Evolutionary conservation across 1,140 invertebrate genomes (phyloP).

Genomic region (Agrilus planipennis): DNA sequence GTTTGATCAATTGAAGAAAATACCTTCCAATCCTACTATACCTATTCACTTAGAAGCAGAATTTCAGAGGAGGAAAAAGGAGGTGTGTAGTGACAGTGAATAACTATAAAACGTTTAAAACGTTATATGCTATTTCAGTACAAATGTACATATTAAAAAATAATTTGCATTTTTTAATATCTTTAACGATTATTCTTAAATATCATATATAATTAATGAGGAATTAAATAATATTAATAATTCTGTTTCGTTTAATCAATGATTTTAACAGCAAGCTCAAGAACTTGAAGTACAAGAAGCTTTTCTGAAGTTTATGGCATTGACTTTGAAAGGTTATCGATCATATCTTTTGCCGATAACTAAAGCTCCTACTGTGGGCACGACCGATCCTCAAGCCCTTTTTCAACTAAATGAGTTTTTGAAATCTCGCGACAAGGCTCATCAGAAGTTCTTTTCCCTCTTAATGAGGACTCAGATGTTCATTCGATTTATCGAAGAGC

Average conservation of each 20-base stretch:
- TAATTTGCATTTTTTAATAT: too few species aligned
- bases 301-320: slow-evolving; percentile 92
- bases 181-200: too few species aligned
- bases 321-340: slow-evolving; percentile 85
- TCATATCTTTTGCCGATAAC: slow-evolving; percentile 87
- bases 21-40: slow-evolving; percentile 2
- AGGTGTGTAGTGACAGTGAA: slow-evolving; percentile 40
- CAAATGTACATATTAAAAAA: too few species aligned
- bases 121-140: neutral
- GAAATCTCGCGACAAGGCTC: slow-evolving; percentile 58
- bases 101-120: neutral
- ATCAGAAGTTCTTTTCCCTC: slow-evolving; percentile 83
- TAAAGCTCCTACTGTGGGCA: slow-evolving; percentile 81
- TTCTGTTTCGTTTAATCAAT: too few species aligned
- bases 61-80: slow-evolving; percentile 58
- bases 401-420: slow-evolving; percentile 87
- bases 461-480: slow-evolving; percentile 95
- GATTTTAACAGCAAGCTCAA: slow-evolving; percentile 49
- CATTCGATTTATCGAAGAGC: slow-evolving; percentile 95
- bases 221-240: too few species aligned
- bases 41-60: slow-evolving; percentile 49
- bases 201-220: too few species aligned
- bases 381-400: slow-evolving; percentile 87
- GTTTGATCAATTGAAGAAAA: slow-evolving; percentile 22
- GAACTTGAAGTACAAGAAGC: slow-evolving; percentile 95